Conservation (phyloP, 1,140 invertebrate genomes). For the Drosophila simulans region DNA sequence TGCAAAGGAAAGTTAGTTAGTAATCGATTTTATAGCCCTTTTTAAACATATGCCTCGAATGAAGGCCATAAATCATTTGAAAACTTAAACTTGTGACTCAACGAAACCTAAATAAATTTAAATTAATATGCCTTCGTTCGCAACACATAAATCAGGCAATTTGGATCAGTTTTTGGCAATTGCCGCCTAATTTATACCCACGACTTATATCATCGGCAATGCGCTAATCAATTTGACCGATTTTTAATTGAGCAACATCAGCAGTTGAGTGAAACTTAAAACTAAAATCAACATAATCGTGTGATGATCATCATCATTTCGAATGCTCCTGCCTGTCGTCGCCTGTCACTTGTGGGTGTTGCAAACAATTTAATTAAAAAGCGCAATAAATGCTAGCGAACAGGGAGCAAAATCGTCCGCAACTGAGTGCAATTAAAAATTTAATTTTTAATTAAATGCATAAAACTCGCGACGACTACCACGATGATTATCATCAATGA, state of each 20-base stretch:
- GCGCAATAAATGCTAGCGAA: slow-evolving; percentile 22
- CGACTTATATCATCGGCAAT: slow-evolving; percentile 44
- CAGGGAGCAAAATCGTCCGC: slow-evolving; percentile 17
- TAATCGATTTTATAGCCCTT: too few species aligned
- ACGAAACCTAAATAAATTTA: slow-evolving; percentile 9
- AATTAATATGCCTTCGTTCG: slow-evolving; percentile 7
- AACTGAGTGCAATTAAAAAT: slow-evolving; percentile 70
- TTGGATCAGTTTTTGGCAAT: slow-evolving; percentile 24
- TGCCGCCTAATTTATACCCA: slow-evolving; percentile 12
- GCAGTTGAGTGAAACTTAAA: slow-evolving; percentile 36
- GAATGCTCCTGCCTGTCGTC: slow-evolving; percentile 18
- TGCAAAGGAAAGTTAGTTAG: neutral
- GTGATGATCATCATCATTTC: slow-evolving; percentile 1
- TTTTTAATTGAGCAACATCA: slow-evolving; percentile 44
- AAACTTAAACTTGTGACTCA: slow-evolving; percentile 2
- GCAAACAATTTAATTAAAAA: slow-evolving; percentile 64
- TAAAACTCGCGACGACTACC: slow-evolving; percentile 25
- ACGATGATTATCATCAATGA: neutral
- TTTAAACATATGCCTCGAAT: too few species aligned
- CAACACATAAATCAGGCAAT: slow-evolving; percentile 38
- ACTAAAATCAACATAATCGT: slow-evolving; percentile 23
- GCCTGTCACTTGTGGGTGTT: slow-evolving; percentile 42
- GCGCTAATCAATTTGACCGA: slow-evolving; percentile 50
- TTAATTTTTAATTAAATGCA: slow-evolving; percentile 58
- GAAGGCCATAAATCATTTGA: neutral